A percentile compares a stretch with the other conserved stretches of the same genome.
Evolutionary conservation across 2,113 vertebrate species (phyloP).

Genomic region (Tinamus guttatus): DNA sequence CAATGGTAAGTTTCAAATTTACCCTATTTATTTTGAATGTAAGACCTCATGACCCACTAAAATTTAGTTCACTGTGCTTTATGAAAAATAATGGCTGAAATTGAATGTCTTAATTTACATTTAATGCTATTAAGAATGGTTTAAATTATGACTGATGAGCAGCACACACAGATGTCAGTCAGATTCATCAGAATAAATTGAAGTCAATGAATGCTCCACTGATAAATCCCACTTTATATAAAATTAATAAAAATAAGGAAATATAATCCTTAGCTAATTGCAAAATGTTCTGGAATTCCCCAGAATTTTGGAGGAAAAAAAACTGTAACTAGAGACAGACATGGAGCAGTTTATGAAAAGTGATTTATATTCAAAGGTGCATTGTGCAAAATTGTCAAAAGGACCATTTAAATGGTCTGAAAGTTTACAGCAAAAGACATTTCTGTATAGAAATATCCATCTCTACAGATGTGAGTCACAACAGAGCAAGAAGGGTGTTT

Average conservation of each 20-base stretch:
- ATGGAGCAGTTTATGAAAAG: not conserved
- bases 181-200: conserved; percentile 90
- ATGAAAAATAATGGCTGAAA: conserved; percentile 99
- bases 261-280: conserved; percentile 88
- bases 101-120: conserved; percentile 99
- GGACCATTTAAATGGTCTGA: not conserved
- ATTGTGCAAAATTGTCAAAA: not conserved
- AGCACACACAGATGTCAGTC: conserved; percentile 94
- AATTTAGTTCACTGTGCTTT: conserved; percentile 96
- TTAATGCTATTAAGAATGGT: conserved; percentile 99
- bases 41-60: conserved; percentile 93
- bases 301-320: conserved; percentile 72
- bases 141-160: conserved; percentile 98
- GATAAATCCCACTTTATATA: conserved; percentile 88
- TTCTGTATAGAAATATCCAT: not conserved
- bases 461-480: not conserved
- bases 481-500: not conserved
- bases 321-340: conserved; percentile 52
- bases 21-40: conserved; percentile 84
- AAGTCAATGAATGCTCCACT: conserved; percentile 86
- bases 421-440: not conserved
- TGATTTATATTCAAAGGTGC: conserved; percentile 34
- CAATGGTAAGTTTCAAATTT: conserved; percentile 83
- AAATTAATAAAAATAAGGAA: conserved; percentile 94
- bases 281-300: conserved; percentile 86